Evolutionary conservation across 2,113 vertebrate species (phyloP).

Genomic region (Acinonyx jubatus): DNA sequence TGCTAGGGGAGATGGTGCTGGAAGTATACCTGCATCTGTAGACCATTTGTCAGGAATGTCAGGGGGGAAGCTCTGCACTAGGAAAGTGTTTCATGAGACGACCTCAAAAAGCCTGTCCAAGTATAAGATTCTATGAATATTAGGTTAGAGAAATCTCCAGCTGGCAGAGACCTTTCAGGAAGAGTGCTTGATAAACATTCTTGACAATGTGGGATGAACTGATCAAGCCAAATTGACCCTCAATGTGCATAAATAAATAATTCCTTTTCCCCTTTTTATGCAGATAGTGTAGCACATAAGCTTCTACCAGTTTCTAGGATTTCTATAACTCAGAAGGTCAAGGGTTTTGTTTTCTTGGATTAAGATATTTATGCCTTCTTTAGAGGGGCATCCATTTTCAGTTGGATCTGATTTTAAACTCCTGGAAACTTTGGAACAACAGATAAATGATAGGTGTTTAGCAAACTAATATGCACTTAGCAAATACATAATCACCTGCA

Average conservation of each 20-base stretch:
- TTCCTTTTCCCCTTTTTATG: neutral
- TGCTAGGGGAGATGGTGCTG: neutral
- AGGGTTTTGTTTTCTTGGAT: slow-evolving; percentile 43
- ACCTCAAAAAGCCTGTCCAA: slow-evolving; percentile 9
- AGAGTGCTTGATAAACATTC: slow-evolving; percentile 31
- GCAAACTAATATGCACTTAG: neutral
- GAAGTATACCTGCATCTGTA: neutral
- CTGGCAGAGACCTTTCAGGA: slow-evolving; percentile 8
- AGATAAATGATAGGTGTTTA: slow-evolving; percentile 1
- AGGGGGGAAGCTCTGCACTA: neutral
- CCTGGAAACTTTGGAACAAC: slow-evolving; percentile 11
- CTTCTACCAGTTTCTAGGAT: slow-evolving; percentile 8
- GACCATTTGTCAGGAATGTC: slow-evolving; percentile 11
- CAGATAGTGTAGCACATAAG: neutral
- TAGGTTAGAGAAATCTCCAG: slow-evolving; percentile 26
- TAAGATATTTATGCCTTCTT: slow-evolving; percentile 19
- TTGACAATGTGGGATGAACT: neutral
- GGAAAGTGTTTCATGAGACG: slow-evolving; percentile 19
- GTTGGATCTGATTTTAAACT: slow-evolving; percentile 59
- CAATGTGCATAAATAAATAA: neutral
- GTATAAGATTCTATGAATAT: slow-evolving; percentile 1
- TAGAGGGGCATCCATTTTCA: slow-evolving; percentile 14
- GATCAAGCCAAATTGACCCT: neutral
- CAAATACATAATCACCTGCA: neutral
- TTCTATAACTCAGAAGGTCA: neutral